Evolutionary conservation across 2,797 vertebrate genomes (phyloP), one percentile per base, ranked within the genome.

Genomic region (Sebastes iracundus): DNA sequence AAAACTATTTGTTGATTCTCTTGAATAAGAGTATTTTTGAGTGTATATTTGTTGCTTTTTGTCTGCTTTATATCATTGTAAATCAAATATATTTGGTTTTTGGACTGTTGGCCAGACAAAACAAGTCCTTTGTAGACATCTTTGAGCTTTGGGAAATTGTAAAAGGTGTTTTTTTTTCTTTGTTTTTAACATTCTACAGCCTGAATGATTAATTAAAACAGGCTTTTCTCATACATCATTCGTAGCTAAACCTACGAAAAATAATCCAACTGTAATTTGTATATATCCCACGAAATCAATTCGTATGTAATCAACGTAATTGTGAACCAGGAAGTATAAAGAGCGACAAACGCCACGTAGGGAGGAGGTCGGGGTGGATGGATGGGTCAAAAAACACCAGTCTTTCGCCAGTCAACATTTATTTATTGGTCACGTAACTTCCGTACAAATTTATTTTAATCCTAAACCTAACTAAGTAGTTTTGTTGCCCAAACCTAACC

Each of bases 301-400:
- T 1, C 0, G 7, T 46, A 46, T 46, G 42, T 46, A 20, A 46
- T 18, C 42, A 14, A 46, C 6, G 3, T 46, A 46, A 46, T 0
- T 46, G 42, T 46, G 42, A 46, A 46, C 42, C 42, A 46, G 42
- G 0, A 18, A 46, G 16, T 46, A 46, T 18, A 46, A 46, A 46
- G 42, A 46, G 6, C 42, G 0, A 0, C 42, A 46, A 18, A 18
- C 42, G 16, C 14, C 42, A 18, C 16, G 16, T 46, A 46, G 0
- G 42, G 14, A 46, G 42, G 1, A 42, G 38, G 38, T 0, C 14
- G 1, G 14, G 35, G 14, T 42, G 38, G 38, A 42, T 1, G 38
- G 6, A 42, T 42, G 14, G 38, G 1, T 46, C 6, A 7, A 46
- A 46, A 46, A 18, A 46, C 42, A 46, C 42, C 42, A 46, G 42